These are phyloP conservation scores for Sitta carolinensis DNA, from an alignment of 2,797 vertebrate species.

Conservation along the genomic window DNA sequence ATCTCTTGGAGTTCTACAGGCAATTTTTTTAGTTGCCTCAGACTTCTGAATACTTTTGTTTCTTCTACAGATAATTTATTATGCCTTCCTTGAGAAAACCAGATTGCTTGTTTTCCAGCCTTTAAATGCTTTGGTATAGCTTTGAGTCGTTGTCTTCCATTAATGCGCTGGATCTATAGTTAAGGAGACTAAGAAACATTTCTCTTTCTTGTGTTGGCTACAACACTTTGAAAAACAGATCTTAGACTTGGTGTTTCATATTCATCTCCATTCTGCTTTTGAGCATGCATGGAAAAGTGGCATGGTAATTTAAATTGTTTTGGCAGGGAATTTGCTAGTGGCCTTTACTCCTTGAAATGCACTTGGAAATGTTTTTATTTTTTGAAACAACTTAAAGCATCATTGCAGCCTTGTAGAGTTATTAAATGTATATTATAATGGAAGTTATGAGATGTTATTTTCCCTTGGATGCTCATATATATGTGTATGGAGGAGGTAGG, in stretches of 20 bases:
- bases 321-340: slow-evolving; percentile 35
- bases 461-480: not conserved
- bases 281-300: slow-evolving; percentile 30
- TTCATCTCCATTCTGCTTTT: slow-evolving; percentile 66
- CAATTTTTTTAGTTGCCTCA: slow-evolving; percentile 62
- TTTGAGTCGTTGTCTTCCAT: slow-evolving; percentile 67
- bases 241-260: slow-evolving; percentile 59
- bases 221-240: slow-evolving; percentile 68
- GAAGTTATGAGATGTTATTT: not conserved
- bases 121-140: slow-evolving; percentile 66
- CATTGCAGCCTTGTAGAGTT: not conserved
- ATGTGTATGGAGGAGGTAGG: not conserved
- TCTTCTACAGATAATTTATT: slow-evolving; percentile 74
- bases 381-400: slow-evolving; percentile 29
- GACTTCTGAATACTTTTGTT: slow-evolving; percentile 71
- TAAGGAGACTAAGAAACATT: slow-evolving; percentile 55
- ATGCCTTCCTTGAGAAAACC: slow-evolving; percentile 71
- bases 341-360: slow-evolving; percentile 38
- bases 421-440: slow-evolving; percentile 38
- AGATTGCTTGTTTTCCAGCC: slow-evolving; percentile 64
- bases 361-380: slow-evolving; percentile 28
- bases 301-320: slow-evolving; percentile 61
- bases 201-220: slow-evolving; percentile 58
- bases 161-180: slow-evolving; percentile 66
- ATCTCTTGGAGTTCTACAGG: slow-evolving; percentile 57